Conservation (phyloP, 2,797 vertebrate species). For the Sebastolobus alascanus region DNA sequence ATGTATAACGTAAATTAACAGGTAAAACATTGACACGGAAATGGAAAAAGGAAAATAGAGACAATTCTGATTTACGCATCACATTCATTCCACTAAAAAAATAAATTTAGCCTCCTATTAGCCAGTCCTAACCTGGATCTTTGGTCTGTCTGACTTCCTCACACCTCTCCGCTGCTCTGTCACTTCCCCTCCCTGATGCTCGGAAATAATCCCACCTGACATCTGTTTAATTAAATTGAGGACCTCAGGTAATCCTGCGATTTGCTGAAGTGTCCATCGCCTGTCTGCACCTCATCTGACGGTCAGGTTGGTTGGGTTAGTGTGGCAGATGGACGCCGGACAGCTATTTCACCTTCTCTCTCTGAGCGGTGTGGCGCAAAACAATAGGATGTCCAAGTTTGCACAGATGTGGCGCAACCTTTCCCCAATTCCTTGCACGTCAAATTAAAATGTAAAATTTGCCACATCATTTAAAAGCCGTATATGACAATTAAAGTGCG, state of each 20-base stretch:
- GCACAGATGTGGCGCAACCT: slow-evolving; percentile 15
- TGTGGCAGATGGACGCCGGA: slow-evolving; percentile 69
- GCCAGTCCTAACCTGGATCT: slow-evolving; percentile 79
- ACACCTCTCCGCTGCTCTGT: slow-evolving; percentile 86
- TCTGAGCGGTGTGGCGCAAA: slow-evolving; percentile 37
- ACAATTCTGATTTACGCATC: not conserved
- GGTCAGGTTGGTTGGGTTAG: slow-evolving; percentile 83
- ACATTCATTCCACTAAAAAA: not conserved
- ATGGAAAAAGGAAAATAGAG: not conserved
- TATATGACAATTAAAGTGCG: slow-evolving; percentile 60
- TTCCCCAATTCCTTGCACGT: slow-evolving; percentile 19
- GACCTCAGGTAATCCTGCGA: slow-evolving; percentile 94
- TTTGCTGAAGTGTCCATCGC: slow-evolving; percentile 92
- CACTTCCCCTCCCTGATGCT: slow-evolving; percentile 88
- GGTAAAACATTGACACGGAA: not conserved
- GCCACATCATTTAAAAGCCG: not conserved
- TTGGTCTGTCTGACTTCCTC: slow-evolving; percentile 84
- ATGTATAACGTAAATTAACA: not conserved
- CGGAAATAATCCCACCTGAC: slow-evolving; percentile 92
- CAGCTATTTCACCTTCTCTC: slow-evolving; percentile 43
- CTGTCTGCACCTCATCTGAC: slow-evolving; percentile 79
- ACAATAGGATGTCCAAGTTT: slow-evolving; percentile 44
- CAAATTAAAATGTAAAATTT: slow-evolving; percentile 14
- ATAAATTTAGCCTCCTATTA: slow-evolving; percentile 58
- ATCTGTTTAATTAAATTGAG: slow-evolving; percentile 96